phyloP scores from a whole-genome alignment of 2,797 vertebrate species.

The Lacerta agilis region DNA sequence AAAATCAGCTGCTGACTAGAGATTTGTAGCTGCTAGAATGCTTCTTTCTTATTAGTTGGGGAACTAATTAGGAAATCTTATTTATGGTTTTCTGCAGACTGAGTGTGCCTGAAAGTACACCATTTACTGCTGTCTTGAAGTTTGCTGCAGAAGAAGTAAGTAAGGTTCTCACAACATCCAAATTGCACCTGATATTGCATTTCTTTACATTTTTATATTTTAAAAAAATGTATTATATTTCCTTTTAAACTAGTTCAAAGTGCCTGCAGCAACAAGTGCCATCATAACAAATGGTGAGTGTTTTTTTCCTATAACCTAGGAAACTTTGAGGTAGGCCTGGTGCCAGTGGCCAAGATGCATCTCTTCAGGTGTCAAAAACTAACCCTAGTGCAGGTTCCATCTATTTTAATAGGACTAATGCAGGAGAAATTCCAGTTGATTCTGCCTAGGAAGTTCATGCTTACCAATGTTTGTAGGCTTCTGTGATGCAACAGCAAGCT shows the following conservation, averaged over 20 bases:
- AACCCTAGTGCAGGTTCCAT: too few relatives aligned
- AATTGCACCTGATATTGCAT: too few relatives aligned
- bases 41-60: neutral
- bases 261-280: conserved; percentile 95
- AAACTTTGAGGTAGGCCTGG: neutral
- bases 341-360: too few relatives aligned
- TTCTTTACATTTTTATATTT: neutral
- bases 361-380: neutral
- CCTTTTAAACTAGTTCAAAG: conserved; percentile 89
- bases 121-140: conserved; percentile 97
- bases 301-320: neutral
- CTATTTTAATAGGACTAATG: neutral
- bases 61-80: rapidly evolving
- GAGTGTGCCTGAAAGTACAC: conserved; percentile 94
- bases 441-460: neutral
- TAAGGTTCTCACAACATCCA: neutral
- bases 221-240: conserved; percentile 12
- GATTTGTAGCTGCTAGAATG: neutral
- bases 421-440: neutral
- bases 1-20: neutral
- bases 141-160: conserved; percentile 98
- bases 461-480: neutral
- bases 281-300: conserved; percentile 98
- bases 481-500: neutral
- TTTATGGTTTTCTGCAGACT: conserved; percentile 79